Evolutionary conservation across 2,888 invertebrate species (phyloP).

Genomic region (Halocaridina rubra): DNA sequence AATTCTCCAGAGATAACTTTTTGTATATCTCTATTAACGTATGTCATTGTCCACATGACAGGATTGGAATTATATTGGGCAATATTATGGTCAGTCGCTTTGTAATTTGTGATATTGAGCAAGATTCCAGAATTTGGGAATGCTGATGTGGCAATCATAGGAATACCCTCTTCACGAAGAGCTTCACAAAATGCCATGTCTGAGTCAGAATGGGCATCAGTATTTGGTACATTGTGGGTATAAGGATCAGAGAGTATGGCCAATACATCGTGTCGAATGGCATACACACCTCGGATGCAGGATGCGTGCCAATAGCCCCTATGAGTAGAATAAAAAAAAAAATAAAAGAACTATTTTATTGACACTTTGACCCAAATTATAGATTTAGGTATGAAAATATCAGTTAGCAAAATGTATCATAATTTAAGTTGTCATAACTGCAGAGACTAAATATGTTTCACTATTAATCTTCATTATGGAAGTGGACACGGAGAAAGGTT

Average conservation of each 20-base stretch:
- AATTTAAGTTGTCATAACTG: no score
- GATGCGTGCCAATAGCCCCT: conserved; percentile 25
- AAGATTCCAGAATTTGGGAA: neutral
- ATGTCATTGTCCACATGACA: conserved; percentile 5
- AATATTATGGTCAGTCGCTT: neutral
- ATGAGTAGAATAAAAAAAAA: neutral
- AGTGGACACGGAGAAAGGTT: neutral
- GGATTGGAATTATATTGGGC: conserved; percentile 6
- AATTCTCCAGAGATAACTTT: neutral
- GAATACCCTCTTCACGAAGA: conserved; percentile 27
- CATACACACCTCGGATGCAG: conserved; percentile 18
- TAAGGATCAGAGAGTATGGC: neutral
- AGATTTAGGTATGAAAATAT: neutral
- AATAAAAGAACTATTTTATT: neutral
- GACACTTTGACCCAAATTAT: neutral
- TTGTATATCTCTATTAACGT: neutral
- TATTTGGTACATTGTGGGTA: neutral
- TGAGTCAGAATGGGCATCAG: neutral
- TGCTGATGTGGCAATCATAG: conserved; percentile 31
- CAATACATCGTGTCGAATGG: conserved; percentile 4
- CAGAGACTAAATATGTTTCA: no score
- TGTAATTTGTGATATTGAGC: conserved; percentile 3
- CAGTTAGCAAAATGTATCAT: no score
- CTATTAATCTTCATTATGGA: neutral
- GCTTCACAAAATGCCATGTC: conserved; percentile 27